Evolutionary conservation across 30 jellyfish, hydroid and myxozoan genomes (phyloP).

Genomic region (Chrysaora quinquecirrha): DNA sequence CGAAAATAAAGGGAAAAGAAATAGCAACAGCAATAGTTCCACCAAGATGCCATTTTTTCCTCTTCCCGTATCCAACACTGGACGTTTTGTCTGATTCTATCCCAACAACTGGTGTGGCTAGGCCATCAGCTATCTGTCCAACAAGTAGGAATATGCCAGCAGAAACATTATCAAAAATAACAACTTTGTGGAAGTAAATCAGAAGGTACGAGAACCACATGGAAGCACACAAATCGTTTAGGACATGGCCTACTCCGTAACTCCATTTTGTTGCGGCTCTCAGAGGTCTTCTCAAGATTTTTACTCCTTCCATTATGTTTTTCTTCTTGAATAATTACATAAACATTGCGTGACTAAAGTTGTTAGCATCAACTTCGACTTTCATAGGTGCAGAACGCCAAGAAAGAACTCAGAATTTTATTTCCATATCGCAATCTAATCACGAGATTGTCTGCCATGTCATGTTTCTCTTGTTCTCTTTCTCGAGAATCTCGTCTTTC

Average conservation of each 20-base stretch:
- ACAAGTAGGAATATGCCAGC: slow-evolving; percentile 82
- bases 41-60: slow-evolving; percentile 89
- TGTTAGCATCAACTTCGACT: too few relatives aligned
- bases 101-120: slow-evolving; percentile 94
- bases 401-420: too few relatives aligned
- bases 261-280: slow-evolving; percentile 33
- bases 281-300: slow-evolving; percentile 6
- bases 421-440: too few relatives aligned
- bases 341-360: too few relatives aligned
- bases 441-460: too few relatives aligned
- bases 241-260: slow-evolving; percentile 96
- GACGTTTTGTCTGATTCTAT: slow-evolving; percentile 78
- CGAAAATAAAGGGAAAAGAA: slow-evolving; percentile 86
- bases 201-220: slow-evolving; percentile 97
- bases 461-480: slow-evolving; percentile 7
- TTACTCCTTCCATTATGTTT: neutral
- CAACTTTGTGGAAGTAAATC: slow-evolving; percentile 85
- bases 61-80: slow-evolving; percentile 71
- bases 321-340: too few relatives aligned
- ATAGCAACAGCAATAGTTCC: slow-evolving; percentile 85
- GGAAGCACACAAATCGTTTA: slow-evolving; percentile 92
- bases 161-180: slow-evolving; percentile 49
- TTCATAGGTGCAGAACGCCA: too few relatives aligned
- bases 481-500: neutral
- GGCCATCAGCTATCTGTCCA: slow-evolving; percentile 95